A percentile compares a stretch with the other conserved stretches of the same genome.
phyloP scores from a whole-genome alignment of 2,797 vertebrate genomes.

The Novumbra hubbsi region DNA sequence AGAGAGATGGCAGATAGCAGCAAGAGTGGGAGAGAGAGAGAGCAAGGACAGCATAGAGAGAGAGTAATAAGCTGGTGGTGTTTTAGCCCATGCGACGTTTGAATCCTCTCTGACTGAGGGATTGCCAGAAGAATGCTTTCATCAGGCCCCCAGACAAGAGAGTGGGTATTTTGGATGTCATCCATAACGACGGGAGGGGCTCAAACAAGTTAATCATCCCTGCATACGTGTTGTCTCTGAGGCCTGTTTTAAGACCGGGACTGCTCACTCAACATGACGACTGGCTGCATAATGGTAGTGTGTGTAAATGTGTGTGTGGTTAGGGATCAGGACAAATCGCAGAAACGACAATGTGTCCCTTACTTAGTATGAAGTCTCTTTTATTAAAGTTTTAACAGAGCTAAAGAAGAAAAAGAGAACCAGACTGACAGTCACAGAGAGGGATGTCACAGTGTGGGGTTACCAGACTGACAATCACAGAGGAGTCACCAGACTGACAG shows the following conservation, averaged over 20 bases:
- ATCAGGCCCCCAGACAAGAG: slow-evolving; percentile 67
- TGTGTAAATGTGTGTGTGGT: slow-evolving; percentile 6
- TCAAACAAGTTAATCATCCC: slow-evolving; percentile 20
- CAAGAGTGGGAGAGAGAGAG: not conserved
- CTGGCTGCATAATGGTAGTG: not conserved
- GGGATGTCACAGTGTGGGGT: not conserved
- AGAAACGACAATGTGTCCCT: too few species aligned
- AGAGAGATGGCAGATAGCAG: not conserved
- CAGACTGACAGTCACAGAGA: not conserved
- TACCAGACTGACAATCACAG: not conserved
- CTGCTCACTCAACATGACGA: slow-evolving; percentile 14
- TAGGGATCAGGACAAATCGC: too few species aligned
- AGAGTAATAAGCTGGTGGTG: slow-evolving; percentile 64
- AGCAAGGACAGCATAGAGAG: slow-evolving; percentile 52
- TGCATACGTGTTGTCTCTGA: slow-evolving; percentile 41
- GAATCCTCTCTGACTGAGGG: slow-evolving; percentile 67
- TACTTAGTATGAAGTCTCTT: too few species aligned
- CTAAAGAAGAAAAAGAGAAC: too few species aligned
- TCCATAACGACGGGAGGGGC: slow-evolving; percentile 3
- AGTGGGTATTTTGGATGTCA: slow-evolving; percentile 16
- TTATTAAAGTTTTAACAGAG: too few species aligned
- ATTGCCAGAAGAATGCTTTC: slow-evolving; percentile 79
- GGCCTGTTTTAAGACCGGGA: slow-evolving; percentile 17
- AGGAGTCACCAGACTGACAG: not conserved
- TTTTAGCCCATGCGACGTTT: slow-evolving; percentile 61